phyloP scores from a whole-genome alignment of 92 coral and sea anemone genomes.

The Epizoanthus illoricatus region DNA sequence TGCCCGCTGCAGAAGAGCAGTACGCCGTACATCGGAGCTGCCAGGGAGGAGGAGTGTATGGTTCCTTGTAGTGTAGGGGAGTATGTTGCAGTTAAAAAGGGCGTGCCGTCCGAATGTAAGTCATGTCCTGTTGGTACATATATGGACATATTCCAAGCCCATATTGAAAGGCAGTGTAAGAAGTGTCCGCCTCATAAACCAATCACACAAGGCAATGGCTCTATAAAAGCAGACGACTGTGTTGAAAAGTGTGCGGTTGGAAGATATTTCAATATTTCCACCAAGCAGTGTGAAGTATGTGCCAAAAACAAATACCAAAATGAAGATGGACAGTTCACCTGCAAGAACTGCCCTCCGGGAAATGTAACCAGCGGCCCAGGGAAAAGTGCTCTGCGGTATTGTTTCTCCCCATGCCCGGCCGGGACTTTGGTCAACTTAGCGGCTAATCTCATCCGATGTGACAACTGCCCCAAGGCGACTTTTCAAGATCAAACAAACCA shows the following conservation, averaged over 20 bases:
- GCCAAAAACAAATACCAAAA: slow-evolving; percentile 31
- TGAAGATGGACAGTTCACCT: slow-evolving; percentile 6
- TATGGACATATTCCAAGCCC: slow-evolving; percentile 6
- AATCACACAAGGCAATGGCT: slow-evolving; percentile 32
- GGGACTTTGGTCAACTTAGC: slow-evolving; percentile 22
- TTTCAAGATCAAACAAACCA: slow-evolving; percentile 24
- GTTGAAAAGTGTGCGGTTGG: slow-evolving; percentile 15
- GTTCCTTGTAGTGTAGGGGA: slow-evolving; percentile 19
- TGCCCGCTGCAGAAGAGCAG: slow-evolving; percentile 6
- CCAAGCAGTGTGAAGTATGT: slow-evolving; percentile 24
- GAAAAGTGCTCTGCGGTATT: neutral
- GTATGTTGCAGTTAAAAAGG: slow-evolving; percentile 17
- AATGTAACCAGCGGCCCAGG: slow-evolving; percentile 21
- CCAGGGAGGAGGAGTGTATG: slow-evolving; percentile 28
- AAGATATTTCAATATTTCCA: slow-evolving; percentile 7
- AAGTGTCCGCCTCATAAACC: slow-evolving; percentile 16
- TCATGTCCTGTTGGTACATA: slow-evolving; percentile 31
- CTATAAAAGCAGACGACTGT: slow-evolving; percentile 26
- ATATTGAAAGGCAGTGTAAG: slow-evolving; percentile 22
- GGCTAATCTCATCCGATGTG: slow-evolving; percentile 22
- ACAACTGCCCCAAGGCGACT: slow-evolving; percentile 4
- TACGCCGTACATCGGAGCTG: slow-evolving; percentile 28
- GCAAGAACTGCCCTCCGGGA: slow-evolving; percentile 25
- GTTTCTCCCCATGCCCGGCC: slow-evolving; percentile 27
- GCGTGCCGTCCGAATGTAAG: slow-evolving; percentile 8